Evolutionary conservation across 2,888 invertebrate species (phyloP).

Genomic region (Acleris literana): DNA sequence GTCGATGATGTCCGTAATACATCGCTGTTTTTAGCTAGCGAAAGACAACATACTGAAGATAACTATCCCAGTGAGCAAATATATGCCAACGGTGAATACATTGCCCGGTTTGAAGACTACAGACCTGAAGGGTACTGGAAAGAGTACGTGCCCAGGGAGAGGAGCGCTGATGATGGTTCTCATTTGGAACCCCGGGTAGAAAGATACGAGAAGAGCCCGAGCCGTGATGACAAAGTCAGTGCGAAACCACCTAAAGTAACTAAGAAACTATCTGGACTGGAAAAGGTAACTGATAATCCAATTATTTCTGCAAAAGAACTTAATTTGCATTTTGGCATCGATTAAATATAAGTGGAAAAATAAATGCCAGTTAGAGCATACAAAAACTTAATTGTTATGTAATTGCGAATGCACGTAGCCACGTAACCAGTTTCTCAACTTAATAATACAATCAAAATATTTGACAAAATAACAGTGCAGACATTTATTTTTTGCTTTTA

Average conservation of each 20-base stretch:
- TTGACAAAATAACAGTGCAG: neutral
- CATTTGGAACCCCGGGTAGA: constrained; percentile 86
- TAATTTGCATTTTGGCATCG: too few relatives aligned
- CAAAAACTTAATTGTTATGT: too few relatives aligned
- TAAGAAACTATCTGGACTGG: constrained; percentile 88
- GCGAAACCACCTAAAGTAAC: constrained; percentile 84
- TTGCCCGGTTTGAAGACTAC: constrained; percentile 64
- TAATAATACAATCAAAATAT: neutral
- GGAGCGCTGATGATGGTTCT: constrained; percentile 86
- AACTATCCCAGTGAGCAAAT: constrained; percentile 80
- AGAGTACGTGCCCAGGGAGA: constrained; percentile 70
- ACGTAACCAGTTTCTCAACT: too few relatives aligned
- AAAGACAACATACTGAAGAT: constrained; percentile 88
- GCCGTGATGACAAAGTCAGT: constrained; percentile 79
- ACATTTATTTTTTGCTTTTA: too few relatives aligned
- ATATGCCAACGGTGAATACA: constrained; percentile 74
- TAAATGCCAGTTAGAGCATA: too few relatives aligned
- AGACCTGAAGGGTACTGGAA: constrained; percentile 69
- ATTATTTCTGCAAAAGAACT: neutral
- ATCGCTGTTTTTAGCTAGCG: constrained; percentile 88
- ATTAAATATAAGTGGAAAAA: too few relatives aligned
- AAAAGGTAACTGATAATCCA: constrained; percentile 82
- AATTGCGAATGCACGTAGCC: too few relatives aligned
- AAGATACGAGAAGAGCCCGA: constrained; percentile 81
- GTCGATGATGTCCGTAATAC: constrained; percentile 88